Percentiles rank a stretch among this genome's conserved stretches.
Conservation (phyloP, 2,888 invertebrate genomes). For the Strigamia crassipes region DNA sequence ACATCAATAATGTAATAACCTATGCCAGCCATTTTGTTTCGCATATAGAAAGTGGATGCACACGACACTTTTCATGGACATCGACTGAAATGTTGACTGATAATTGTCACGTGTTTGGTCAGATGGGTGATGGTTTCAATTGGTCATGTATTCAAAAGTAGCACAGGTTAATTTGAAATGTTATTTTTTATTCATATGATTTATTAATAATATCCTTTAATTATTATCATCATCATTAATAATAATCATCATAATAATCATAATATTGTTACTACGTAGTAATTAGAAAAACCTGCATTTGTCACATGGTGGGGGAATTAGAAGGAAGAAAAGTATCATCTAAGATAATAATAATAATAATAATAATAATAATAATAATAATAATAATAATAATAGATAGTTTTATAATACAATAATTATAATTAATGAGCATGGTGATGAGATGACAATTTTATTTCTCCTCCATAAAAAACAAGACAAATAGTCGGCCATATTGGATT, state of each 20-base stretch:
- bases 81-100: too few relatives aligned
- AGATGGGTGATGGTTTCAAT: background rate
- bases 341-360: conserved; percentile 5
- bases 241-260: conserved; percentile 42
- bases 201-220: conserved; percentile 38
- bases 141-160: background rate
- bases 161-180: conserved; percentile 29
- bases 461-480: background rate
- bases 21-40: background rate
- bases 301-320: conserved; percentile 42
- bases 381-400: conserved; percentile 33
- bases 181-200: conserved; percentile 40
- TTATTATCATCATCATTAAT: conserved; percentile 40
- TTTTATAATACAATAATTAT: conserved; percentile 27
- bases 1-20: background rate
- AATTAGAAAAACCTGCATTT: conserved; percentile 39
- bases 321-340: conserved; percentile 37
- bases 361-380: conserved; percentile 32
- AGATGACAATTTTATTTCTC: conserved; percentile 14
- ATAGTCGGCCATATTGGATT: conserved; percentile 31
- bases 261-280: conserved; percentile 37
- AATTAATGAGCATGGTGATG: conserved; percentile 40
- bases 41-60: background rate
- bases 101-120: too few relatives aligned
- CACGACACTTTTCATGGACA: too few relatives aligned